Conservation (phyloP, 1,140 invertebrate species). For the Pseudomyrmex concolor region DNA sequence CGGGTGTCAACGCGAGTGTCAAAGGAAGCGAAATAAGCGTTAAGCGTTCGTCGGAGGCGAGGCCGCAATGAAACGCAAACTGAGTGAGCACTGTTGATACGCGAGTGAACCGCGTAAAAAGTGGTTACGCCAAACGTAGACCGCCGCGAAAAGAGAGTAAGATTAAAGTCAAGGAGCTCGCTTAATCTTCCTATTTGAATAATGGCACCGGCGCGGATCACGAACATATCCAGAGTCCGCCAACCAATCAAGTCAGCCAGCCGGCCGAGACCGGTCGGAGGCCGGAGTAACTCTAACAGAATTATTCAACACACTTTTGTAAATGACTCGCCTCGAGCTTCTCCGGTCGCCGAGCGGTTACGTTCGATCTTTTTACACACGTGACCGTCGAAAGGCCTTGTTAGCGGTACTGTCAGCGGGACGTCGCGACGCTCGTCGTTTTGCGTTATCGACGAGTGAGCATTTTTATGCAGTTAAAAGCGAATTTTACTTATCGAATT, state of each 20-base stretch:
- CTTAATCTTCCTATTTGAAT: constrained; percentile 76
- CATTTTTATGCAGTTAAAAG: background rate
- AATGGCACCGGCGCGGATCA: constrained; percentile 62
- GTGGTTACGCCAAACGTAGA: constrained; percentile 28
- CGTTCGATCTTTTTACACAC: constrained; percentile 52
- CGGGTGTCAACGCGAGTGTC: background rate
- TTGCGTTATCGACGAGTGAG: background rate
- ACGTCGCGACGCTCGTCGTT: background rate
- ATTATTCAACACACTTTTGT: constrained; percentile 61
- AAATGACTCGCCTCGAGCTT: constrained; percentile 46
- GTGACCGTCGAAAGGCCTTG: constrained; percentile 1
- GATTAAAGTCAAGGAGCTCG: constrained; percentile 59
- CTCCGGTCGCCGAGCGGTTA: constrained; percentile 24
- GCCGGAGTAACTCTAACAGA: constrained; percentile 30
- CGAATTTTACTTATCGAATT: background rate
- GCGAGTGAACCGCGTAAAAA: constrained; percentile 10
- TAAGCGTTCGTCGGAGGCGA: background rate
- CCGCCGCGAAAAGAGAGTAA: constrained; percentile 3
- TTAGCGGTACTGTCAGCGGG: background rate
- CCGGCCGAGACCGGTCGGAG: background rate
- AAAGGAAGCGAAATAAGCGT: constrained; percentile 3
- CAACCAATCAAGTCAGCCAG: constrained; percentile 28
- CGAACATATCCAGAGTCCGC: constrained; percentile 28
- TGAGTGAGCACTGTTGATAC: background rate
- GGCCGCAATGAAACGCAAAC: background rate